Evolutionary conservation across 2,888 invertebrate genomes (phyloP).

Genomic region (Rhopalosiphum nymphaeae): DNA sequence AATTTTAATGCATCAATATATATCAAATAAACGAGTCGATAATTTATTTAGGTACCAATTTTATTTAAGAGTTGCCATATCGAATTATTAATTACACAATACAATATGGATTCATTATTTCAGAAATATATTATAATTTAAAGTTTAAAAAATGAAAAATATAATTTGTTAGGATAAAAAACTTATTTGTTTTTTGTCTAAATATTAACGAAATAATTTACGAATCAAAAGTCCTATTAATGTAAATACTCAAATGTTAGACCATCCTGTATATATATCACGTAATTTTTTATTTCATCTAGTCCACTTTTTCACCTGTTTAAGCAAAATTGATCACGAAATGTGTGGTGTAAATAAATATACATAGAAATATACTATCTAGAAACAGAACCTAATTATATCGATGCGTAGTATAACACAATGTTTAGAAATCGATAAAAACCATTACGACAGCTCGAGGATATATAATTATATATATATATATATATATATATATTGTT

Average conservation of each 20-base stretch:
- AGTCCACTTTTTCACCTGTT: neutral
- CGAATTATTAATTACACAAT: neutral
- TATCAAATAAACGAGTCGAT: neutral
- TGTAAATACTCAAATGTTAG: neutral
- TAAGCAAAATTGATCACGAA: neutral
- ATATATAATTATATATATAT: neutral
- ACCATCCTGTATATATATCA: neutral
- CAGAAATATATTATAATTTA: neutral
- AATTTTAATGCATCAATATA: slow-evolving; percentile 16
- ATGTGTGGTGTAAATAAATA: neutral
- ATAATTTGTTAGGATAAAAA: neutral
- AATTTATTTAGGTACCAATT: neutral
- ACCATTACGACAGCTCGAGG: neutral
- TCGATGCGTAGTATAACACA: neutral
- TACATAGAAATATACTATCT: neutral
- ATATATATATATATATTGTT: neutral
- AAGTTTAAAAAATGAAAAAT: neutral
- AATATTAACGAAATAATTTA: neutral
- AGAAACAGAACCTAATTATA: neutral
- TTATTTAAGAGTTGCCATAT: neutral
- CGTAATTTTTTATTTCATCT: neutral
- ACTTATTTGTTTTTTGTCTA: neutral
- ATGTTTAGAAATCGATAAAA: slow-evolving; percentile 32
- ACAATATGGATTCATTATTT: neutral
- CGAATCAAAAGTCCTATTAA: neutral